Conservation (phyloP, 2,113 vertebrate species). For the Todiramphus saurophagus region DNA sequence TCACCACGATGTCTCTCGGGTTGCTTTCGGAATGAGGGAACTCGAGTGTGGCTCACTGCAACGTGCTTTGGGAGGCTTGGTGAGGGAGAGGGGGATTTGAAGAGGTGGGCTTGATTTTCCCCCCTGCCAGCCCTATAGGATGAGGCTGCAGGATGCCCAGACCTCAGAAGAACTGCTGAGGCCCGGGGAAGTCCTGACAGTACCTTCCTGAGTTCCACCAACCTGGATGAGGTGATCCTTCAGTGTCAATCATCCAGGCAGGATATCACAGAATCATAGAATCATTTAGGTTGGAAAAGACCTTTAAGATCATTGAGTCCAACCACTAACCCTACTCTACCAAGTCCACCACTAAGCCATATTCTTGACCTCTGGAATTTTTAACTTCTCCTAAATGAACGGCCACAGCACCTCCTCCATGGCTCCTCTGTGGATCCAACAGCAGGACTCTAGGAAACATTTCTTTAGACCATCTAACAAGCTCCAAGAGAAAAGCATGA, state of each 20-base stretch:
- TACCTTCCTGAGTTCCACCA: background rate
- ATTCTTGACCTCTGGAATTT: background rate
- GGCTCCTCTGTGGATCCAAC: background rate
- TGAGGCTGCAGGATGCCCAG: background rate
- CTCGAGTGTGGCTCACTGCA: background rate
- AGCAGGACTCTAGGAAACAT: background rate
- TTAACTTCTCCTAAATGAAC: background rate
- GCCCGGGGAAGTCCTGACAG: background rate
- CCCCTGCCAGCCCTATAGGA: background rate
- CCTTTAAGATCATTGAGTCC: no score
- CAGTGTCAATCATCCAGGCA: background rate
- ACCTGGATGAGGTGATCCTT: background rate
- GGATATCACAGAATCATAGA: background rate
- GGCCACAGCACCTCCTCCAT: background rate
- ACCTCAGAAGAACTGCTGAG: no score
- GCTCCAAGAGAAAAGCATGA: background rate
- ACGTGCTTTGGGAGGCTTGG: background rate
- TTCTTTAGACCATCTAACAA: background rate
- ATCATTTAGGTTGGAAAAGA: no score
- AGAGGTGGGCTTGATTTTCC: background rate
- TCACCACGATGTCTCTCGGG: background rate
- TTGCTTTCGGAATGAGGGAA: background rate
- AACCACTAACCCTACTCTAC: no score
- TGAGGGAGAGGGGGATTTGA: background rate
- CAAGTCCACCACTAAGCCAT: no score